Percentiles rank a stretch among this genome's conserved stretches.
Conservation (phyloP, 2,797 vertebrate species). For the Carduelis carduelis region DNA sequence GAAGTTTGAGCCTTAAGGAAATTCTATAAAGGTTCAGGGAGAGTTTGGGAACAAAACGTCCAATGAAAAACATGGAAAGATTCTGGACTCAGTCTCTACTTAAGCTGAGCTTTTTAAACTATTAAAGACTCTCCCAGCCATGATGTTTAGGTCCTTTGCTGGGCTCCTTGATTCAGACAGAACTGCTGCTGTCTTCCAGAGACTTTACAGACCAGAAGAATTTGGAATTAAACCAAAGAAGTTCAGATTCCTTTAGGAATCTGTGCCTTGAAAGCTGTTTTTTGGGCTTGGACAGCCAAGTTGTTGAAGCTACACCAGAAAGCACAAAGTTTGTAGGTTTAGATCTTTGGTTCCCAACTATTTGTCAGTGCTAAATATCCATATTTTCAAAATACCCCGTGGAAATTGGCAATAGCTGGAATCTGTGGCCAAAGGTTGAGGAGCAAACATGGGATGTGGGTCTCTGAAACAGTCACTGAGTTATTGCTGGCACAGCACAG, state of each 20-base stretch:
- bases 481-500: background rate
- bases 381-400: background rate
- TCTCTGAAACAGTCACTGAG: background rate
- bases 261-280: background rate
- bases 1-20: background rate
- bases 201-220: background rate
- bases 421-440: background rate
- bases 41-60: background rate
- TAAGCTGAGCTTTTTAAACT: background rate
- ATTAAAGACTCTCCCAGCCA: background rate
- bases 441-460: background rate
- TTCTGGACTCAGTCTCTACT: background rate
- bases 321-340: background rate
- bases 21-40: background rate
- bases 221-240: background rate
- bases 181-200: background rate
- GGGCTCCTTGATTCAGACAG: background rate
- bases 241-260: background rate
- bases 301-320: background rate
- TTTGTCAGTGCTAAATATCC: background rate
- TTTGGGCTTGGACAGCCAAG: background rate
- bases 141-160: background rate
- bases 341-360: background rate
- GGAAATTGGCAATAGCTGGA: background rate
- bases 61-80: background rate